Percentiles rank a stretch among this genome's conserved stretches.
These are phyloP conservation scores for Mongoloraphidia duomilia DNA, from an alignment of 2,888 invertebrate genomes.

Conservation along the genomic window DNA sequence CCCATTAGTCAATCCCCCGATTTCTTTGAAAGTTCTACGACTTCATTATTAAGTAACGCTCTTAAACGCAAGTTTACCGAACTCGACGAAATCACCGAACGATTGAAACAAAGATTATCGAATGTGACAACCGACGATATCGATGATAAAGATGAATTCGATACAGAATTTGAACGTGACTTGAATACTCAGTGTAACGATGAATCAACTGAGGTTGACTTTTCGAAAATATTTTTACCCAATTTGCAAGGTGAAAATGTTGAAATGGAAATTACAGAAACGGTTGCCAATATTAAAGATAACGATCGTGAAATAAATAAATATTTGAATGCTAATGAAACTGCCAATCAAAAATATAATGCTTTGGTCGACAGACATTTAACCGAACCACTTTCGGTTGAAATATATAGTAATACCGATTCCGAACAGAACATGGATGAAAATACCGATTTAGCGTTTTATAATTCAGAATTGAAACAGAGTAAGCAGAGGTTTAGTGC, in stretches of 20 bases:
- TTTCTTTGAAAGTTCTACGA: slow-evolving; percentile 6
- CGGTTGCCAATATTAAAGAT: neutral
- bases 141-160: slow-evolving; percentile 28
- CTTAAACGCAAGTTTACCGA: slow-evolving; percentile 46
- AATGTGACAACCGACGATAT: slow-evolving; percentile 40
- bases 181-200: slow-evolving; percentile 33
- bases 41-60: slow-evolving; percentile 29
- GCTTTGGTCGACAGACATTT: too few species aligned
- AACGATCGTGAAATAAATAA: neutral
- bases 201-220: slow-evolving; percentile 26
- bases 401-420: neutral
- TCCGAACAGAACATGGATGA: neutral
- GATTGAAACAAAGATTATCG: slow-evolving; percentile 38
- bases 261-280: neutral
- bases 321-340: neutral
- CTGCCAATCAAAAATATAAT: too few species aligned
- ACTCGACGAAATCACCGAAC: slow-evolving; percentile 45
- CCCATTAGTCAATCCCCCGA: neutral
- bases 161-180: slow-evolving; percentile 42
- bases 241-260: neutral
- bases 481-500: slow-evolving; percentile 26
- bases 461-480: slow-evolving; percentile 19
- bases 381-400: too few species aligned
- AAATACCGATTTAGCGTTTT: neutral
- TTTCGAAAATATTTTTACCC: slow-evolving; percentile 11